Conservation (phyloP, 2,888 invertebrate genomes). For the Coenonympha glycerion region DNA sequence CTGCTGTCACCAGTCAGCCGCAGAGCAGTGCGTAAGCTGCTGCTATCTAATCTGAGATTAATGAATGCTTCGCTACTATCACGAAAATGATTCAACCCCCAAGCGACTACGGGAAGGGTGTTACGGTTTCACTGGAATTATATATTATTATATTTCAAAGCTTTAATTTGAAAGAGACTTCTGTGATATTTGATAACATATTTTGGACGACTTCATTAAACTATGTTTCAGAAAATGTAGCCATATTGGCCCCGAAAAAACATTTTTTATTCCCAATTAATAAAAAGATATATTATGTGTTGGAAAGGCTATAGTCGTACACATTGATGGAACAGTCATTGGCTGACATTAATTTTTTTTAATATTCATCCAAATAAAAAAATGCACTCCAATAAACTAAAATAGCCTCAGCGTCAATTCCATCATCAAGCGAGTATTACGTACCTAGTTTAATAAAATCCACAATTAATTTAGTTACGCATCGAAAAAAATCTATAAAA, state of each 20-base stretch:
- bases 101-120: conserved; percentile 19
- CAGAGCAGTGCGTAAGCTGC: conserved; percentile 59
- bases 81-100: conserved; percentile 37
- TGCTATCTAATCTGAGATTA: conserved; percentile 68
- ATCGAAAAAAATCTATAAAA: conserved; percentile 26
- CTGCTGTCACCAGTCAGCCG: conserved; percentile 62
- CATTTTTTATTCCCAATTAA: too few relatives aligned
- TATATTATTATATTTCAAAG: not conserved
- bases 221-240: not conserved
- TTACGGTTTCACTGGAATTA: conserved; percentile 15
- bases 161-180: not conserved
- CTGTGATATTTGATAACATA: not conserved
- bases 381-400: conserved; percentile 1
- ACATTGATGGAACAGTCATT: not conserved
- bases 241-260: too few relatives aligned
- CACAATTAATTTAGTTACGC: conserved; percentile 26
- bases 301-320: too few relatives aligned
- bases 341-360: not conserved
- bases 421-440: conserved; percentile 22
- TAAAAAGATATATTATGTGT: too few relatives aligned
- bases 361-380: not conserved
- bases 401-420: conserved; percentile 8
- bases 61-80: conserved; percentile 62
- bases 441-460: conserved; percentile 25
- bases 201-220: not conserved